Evolutionary conservation across 2,888 invertebrate species (phyloP).

Genomic region (Ferrisia virgata): DNA sequence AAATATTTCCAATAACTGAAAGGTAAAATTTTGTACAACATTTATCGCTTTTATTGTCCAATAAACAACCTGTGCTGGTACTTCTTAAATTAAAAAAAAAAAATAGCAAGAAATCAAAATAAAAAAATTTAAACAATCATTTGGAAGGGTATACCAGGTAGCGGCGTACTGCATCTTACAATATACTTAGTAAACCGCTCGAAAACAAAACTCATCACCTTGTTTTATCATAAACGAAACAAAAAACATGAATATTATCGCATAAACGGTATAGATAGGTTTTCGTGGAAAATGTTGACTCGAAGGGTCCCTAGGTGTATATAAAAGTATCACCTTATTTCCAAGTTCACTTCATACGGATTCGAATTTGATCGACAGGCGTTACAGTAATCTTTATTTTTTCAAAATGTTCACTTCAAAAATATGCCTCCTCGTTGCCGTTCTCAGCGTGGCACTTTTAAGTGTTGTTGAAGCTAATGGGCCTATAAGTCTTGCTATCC

Average conservation of each 20-base stretch:
- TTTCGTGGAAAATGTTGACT: background rate
- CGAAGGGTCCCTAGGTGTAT: background rate
- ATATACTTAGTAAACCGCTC: background rate
- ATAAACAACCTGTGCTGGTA: too few relatives aligned
- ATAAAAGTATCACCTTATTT: background rate
- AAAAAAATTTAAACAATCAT: too few relatives aligned
- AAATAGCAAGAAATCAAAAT: too few relatives aligned
- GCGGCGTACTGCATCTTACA: too few relatives aligned
- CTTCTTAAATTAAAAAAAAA: too few relatives aligned
- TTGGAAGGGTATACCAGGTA: too few relatives aligned
- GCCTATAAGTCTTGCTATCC: background rate
- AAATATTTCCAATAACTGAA: too few relatives aligned
- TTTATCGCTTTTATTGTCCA: too few relatives aligned
- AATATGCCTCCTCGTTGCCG: background rate
- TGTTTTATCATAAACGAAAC: background rate
- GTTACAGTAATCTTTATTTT: background rate
- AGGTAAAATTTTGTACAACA: too few relatives aligned
- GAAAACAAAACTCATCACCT: background rate
- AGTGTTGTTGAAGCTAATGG: background rate
- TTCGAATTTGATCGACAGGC: background rate
- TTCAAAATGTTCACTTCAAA: background rate
- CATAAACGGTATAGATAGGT: background rate
- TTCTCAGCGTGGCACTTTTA: background rate
- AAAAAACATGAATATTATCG: background rate
- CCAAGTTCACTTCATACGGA: background rate